phyloP scores from a whole-genome alignment of 2,888 invertebrate genomes.

The Eutolmus rufibarbis region DNA sequence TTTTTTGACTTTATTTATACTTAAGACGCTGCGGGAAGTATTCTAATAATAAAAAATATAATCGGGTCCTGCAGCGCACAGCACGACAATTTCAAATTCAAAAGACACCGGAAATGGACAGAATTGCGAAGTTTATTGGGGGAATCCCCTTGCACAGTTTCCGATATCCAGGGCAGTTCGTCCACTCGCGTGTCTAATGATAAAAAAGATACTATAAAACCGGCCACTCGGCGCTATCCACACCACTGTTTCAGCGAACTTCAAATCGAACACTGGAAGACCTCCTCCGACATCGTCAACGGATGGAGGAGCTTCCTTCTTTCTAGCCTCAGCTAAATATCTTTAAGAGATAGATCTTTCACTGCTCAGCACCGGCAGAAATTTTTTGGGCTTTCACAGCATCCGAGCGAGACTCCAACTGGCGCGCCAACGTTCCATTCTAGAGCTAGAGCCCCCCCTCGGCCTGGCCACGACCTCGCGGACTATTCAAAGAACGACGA shows the following conservation, averaged over 20 bases:
- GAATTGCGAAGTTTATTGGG: background rate
- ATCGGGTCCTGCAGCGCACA: background rate
- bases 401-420: slow-evolving; percentile 9
- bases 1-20: background rate
- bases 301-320: background rate
- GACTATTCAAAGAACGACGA: background rate
- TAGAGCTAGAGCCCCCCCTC: background rate
- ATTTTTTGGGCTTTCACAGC: slow-evolving; percentile 9
- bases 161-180: background rate
- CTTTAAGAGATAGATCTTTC: background rate
- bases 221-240: background rate
- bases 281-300: background rate
- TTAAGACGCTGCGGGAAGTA: background rate
- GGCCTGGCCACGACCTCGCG: background rate
- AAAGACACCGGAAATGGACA: background rate
- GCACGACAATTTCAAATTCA: background rate
- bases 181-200: background rate
- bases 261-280: background rate
- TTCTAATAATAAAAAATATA: background rate
- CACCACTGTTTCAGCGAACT: background rate
- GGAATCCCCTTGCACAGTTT: background rate
- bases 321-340: background rate
- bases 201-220: background rate
- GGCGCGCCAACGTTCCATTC: slow-evolving; percentile 15
- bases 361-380: background rate